Percentiles rank a stretch among this genome's conserved stretches.
These are phyloP conservation scores for Drosophila guanche DNA, from an alignment of 1,140 invertebrate species.

Conservation along the genomic window DNA sequence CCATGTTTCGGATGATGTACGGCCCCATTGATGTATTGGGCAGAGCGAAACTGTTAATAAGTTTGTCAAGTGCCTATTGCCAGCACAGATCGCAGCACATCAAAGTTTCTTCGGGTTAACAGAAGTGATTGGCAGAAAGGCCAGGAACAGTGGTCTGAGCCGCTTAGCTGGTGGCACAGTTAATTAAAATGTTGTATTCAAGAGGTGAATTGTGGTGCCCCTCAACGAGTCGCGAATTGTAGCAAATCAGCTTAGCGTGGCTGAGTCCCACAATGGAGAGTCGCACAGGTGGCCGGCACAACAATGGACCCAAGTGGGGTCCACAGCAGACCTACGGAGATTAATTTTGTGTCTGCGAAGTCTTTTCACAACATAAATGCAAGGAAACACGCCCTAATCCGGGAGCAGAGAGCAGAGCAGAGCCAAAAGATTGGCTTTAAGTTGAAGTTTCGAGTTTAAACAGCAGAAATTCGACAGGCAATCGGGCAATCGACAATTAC, in stretches of 20 bases:
- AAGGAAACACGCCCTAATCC: conserved; percentile 49
- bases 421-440: conserved; percentile 13
- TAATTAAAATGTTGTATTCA: conserved; percentile 72
- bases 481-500: background rate
- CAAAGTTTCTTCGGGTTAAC: conserved; percentile 43
- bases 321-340: conserved; percentile 75
- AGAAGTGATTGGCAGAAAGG: background rate
- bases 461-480: background rate
- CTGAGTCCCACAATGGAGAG: conserved; percentile 64
- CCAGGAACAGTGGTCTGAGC: background rate
- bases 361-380: conserved; percentile 45
- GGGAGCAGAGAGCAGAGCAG: background rate
- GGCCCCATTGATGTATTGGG: conserved; percentile 52
- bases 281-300: conserved; percentile 27
- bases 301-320: conserved; percentile 25
- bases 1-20: conserved; percentile 61
- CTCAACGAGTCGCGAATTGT: background rate
- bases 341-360: conserved; percentile 77
- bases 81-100: conserved; percentile 32
- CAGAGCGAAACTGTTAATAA: conserved; percentile 66
- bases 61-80: conserved; percentile 60
- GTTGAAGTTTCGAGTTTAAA: background rate
- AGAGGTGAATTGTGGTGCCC: conserved; percentile 44
- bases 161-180: conserved; percentile 6
- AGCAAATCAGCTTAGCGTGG: conserved; percentile 72